These are phyloP conservation scores for Calephelis virginiensis DNA, from an alignment of 1,140 invertebrate species.

Conservation along the genomic window DNA sequence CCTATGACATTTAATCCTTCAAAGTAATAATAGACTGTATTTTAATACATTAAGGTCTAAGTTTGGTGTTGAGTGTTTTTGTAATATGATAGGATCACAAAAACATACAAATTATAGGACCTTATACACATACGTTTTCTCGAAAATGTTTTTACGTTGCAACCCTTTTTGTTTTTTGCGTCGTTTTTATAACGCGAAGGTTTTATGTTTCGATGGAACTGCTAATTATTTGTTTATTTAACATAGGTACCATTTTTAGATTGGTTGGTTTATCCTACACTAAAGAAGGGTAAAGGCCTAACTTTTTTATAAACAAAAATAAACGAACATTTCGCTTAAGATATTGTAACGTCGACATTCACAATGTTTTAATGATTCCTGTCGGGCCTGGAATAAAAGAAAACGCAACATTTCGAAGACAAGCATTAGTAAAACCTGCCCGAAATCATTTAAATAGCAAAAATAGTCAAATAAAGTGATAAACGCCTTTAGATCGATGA, in stretches of 20 bases:
- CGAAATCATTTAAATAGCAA: too few species aligned
- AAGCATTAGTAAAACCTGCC: too few species aligned
- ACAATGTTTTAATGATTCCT: too few species aligned
- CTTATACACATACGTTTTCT: constrained; percentile 7
- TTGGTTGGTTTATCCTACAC: background rate
- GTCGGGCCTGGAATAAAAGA: too few species aligned
- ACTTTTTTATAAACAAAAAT: background rate
- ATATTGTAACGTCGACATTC: too few species aligned
- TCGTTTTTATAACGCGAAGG: background rate
- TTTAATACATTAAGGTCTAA: background rate
- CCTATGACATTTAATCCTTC: constrained; percentile 1
- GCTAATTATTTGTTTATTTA: constrained; percentile 11
- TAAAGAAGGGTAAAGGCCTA: background rate
- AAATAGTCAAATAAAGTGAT: too few species aligned
- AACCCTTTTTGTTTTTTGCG: constrained; percentile 8
- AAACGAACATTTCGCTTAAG: too few species aligned
- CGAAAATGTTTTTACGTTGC: background rate
- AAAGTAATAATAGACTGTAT: constrained; percentile 2
- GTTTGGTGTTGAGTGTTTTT: background rate
- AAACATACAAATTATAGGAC: constrained; percentile 1
- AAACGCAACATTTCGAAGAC: too few species aligned
- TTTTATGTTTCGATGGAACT: constrained; percentile 7
- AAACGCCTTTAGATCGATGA: too few species aligned
- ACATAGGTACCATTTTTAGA: background rate
- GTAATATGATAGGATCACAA: constrained; percentile 11